phyloP scores from a whole-genome alignment of 2,888 invertebrate species.

The Caenorhabditis panamensis region DNA sequence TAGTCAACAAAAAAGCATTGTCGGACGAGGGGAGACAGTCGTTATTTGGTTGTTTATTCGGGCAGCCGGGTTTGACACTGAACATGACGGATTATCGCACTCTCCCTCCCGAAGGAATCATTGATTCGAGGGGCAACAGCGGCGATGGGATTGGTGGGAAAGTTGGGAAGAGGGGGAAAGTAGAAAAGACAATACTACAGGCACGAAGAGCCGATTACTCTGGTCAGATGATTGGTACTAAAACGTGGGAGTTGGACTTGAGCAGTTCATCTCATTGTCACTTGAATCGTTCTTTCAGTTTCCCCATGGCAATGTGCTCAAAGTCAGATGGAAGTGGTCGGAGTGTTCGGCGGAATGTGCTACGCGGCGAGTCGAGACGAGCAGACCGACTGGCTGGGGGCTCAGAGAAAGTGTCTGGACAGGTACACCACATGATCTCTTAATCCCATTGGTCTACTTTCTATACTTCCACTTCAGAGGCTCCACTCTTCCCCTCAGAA shows the following conservation, averaged over 20 bases:
- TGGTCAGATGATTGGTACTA: no score
- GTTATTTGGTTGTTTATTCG: conserved; percentile 35
- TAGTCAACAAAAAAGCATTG: conserved; percentile 36
- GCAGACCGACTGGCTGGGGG: conserved; percentile 72
- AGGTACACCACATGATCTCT: conserved; percentile 29
- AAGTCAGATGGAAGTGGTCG: conserved; percentile 73
- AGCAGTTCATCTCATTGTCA: no score
- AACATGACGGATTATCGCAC: conserved; percentile 57
- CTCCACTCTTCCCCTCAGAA: conserved; percentile 63
- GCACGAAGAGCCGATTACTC: background rate
- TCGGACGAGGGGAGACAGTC: conserved; percentile 7
- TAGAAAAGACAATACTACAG: conserved; percentile 21
- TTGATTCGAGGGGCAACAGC: background rate
- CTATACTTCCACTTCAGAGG: conserved; percentile 48
- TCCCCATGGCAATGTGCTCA: conserved; percentile 77
- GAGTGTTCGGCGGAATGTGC: conserved; percentile 72
- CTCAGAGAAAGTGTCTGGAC: conserved; percentile 71
- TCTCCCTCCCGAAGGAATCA: conserved; percentile 15
- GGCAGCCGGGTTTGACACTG: conserved; percentile 41
- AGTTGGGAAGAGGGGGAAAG: conserved; percentile 14
- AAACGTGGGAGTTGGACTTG: no score
- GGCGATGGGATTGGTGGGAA: background rate
- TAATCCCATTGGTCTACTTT: no score
- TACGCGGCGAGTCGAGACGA: conserved; percentile 71
- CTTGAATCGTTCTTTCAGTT: conserved; percentile 63